Conservation (phyloP, 2,888 invertebrate genomes). For the Meliscaeva auricollis region DNA sequence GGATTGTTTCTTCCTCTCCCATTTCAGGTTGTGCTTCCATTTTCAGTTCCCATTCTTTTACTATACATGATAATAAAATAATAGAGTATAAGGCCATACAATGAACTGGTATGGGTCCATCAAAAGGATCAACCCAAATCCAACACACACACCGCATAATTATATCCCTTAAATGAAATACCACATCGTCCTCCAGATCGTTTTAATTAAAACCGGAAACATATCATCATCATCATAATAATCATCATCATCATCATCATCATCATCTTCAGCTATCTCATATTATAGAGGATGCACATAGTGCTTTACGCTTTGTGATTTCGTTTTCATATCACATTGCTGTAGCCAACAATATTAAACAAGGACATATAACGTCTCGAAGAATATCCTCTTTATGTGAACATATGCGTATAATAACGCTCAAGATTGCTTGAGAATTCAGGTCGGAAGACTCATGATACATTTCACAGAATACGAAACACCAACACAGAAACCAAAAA, state of each 20-base stretch:
- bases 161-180: slow-evolving; percentile 65
- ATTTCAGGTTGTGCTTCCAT: slow-evolving; percentile 47
- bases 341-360: slow-evolving; percentile 13
- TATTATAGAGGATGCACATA: slow-evolving; percentile 21
- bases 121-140: slow-evolving; percentile 61
- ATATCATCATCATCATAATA: slow-evolving; percentile 62
- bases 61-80: neutral
- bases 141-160: slow-evolving; percentile 62
- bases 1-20: slow-evolving; percentile 54
- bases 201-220: slow-evolving; percentile 74
- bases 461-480: slow-evolving; percentile 30
- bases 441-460: slow-evolving; percentile 48
- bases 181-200: slow-evolving; percentile 55
- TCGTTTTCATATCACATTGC: slow-evolving; percentile 49
- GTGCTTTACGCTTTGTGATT: slow-evolving; percentile 65
- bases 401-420: slow-evolving; percentile 57
- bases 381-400: slow-evolving; percentile 58
- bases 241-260: slow-evolving; percentile 28
- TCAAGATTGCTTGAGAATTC: slow-evolving; percentile 68
- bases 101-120: slow-evolving; percentile 43
- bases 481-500: neutral
- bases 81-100: slow-evolving; percentile 11
- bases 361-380: slow-evolving; percentile 47
- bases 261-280: neutral
- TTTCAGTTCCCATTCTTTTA: slow-evolving; percentile 1